Evolutionary conservation across 2,888 invertebrate genomes (phyloP), one percentile per base, ranked within the genome.

Genomic region (Heliconius ismenius): DNA sequence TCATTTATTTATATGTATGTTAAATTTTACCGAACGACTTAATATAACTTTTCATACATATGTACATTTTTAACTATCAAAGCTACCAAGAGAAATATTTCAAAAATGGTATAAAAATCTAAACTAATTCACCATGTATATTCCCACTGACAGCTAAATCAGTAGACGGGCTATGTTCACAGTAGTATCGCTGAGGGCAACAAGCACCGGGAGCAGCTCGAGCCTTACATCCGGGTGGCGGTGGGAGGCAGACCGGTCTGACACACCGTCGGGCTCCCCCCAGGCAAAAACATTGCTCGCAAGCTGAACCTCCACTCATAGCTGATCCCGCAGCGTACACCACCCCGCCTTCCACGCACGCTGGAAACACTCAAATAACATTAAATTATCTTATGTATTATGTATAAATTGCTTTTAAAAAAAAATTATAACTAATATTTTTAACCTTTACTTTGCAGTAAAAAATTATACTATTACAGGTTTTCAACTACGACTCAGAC

Each of bases 241-340:
- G 95, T 73, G 97, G 94, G 85, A 97, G 94, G 90, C 98, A 98
- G 85, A 96, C 95, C 1, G 98, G 98, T 80, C 96, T 95, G 75
- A 98, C 96, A 90, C 98, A 98, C 83, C 95, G 95, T 83, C 96
- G 95, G 74, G 93, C 92, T 7, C 97, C 97, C 49, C 95, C 93
- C 83, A 97, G 96, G 87, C 98, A 98, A 92, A 97, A 98, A 91
- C 98, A 98, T 89, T 97, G 97, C 89, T 97, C 97, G 91, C 98
- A 98, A n/a, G 96, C 95, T 79, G 96, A 95, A 26, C 96, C 95
- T 7, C 97, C 96, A 81, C 96, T 95, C 97, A 98, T 97, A 11
- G 98, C 98, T 9, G 98, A 98, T 4, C 97, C 97, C 70, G 97
- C 96, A 26, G 96, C 96, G 90, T 96, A 97, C 82, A 96, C 92